phyloP scores from a whole-genome alignment of 2,888 invertebrate species.

The Endotricha flammealis region DNA sequence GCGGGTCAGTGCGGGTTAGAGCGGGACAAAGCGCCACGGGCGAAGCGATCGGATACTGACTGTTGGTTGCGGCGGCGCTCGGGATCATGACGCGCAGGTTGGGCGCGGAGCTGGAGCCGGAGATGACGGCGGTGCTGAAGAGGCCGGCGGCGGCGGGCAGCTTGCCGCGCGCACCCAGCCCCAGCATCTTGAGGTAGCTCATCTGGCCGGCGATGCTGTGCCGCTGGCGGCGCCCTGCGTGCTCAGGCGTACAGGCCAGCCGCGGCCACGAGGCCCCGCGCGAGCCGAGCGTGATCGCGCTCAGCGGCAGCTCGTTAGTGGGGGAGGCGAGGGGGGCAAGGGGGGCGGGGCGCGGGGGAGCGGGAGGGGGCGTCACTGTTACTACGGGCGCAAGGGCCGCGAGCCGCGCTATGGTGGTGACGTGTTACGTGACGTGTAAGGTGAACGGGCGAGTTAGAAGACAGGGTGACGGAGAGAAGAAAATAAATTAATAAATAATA shows the following conservation, averaged over 20 bases:
- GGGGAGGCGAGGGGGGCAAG: conserved; percentile 75
- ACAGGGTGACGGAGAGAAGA: conserved; percentile 41
- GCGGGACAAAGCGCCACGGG: too few species aligned
- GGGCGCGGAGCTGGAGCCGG: conserved; percentile 94
- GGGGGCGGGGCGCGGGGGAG: conserved; percentile 37
- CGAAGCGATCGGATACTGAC: conserved; percentile 81
- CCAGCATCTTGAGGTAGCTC: conserved; percentile 95
- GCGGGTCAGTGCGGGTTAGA: too few species aligned
- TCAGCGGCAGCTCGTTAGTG: conserved; percentile 83
- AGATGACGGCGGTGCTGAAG: conserved; percentile 97
- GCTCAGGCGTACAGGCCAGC: conserved; percentile 29
- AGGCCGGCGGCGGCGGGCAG: conserved; percentile 89
- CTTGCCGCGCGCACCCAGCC: conserved; percentile 80
- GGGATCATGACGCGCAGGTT: conserved; percentile 93
- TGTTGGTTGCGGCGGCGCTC: conserved; percentile 84
- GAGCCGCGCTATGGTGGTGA: conserved; percentile 20
- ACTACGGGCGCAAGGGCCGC: conserved; percentile 20
- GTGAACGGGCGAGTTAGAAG: conserved; percentile 45
- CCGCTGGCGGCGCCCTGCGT: conserved; percentile 87
- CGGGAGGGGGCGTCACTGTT: conserved; percentile 15
- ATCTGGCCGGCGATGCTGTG: conserved; percentile 98
- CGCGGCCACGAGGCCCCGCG: conserved; percentile 27
- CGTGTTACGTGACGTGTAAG: conserved; percentile 43
- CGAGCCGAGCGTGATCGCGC: conserved; percentile 73
- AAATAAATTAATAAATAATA: conserved; percentile 37